Evolutionary conservation across 2,113 vertebrate genomes (phyloP).

Genomic region (Pelvicachromis taeniatus): DNA sequence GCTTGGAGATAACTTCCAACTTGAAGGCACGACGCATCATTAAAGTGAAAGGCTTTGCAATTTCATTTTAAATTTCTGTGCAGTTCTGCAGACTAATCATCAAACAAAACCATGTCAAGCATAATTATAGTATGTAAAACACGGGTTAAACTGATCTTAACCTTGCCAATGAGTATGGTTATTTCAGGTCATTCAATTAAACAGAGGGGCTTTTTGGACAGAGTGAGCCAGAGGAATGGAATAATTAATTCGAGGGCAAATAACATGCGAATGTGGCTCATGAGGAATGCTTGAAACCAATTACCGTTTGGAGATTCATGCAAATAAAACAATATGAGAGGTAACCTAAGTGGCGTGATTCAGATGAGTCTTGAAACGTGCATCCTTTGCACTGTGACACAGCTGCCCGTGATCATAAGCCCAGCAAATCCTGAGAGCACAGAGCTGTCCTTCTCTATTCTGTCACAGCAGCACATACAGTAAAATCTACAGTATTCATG

Average conservation of each 20-base stretch:
- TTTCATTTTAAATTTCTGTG: constrained; percentile 41
- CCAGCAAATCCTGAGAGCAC: not conserved
- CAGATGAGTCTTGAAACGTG: not conserved
- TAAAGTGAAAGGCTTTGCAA: constrained; percentile 33
- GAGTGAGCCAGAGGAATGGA: constrained; percentile 7
- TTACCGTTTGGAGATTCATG: constrained; percentile 6
- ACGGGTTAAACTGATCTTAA: constrained; percentile 55
- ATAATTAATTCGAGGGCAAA: constrained; percentile 35
- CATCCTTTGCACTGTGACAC: not conserved
- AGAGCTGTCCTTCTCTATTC: not conserved
- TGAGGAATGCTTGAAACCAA: not conserved
- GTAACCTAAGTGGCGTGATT: not conserved
- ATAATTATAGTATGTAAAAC: constrained; percentile 55
- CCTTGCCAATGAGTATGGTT: constrained; percentile 19
- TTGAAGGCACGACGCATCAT: constrained; percentile 40
- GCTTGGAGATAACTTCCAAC: constrained; percentile 48
- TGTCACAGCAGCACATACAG: constrained; percentile 7
- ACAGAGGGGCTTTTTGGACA: constrained; percentile 22
- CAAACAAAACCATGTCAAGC: constrained; percentile 56
- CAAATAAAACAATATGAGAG: not conserved
- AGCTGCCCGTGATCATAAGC: not conserved
- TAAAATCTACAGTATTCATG: constrained; percentile 38
- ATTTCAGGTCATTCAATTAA: constrained; percentile 52
- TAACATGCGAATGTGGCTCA: constrained; percentile 14
- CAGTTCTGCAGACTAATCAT: constrained; percentile 43